Conservation (phyloP, 2,797 vertebrate genomes). For the Nothura maculosa region DNA sequence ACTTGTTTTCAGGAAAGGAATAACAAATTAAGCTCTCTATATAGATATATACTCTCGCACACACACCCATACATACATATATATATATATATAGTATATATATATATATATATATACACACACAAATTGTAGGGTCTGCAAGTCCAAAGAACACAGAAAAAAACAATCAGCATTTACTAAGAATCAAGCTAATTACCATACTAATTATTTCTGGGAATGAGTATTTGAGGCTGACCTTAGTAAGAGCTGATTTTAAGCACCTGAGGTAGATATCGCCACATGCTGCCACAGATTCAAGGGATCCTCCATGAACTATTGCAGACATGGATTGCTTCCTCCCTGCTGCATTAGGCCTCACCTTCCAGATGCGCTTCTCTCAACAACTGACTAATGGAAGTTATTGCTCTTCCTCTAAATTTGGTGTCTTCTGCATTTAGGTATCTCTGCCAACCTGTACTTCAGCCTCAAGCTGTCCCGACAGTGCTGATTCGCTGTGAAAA, state of each 20-base stretch:
- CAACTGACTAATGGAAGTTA: not conserved
- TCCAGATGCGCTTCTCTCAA: not conserved
- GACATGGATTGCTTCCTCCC: not conserved
- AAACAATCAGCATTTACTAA: not conserved
- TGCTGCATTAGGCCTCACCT: not conserved
- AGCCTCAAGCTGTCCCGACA: not conserved
- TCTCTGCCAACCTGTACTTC: not conserved
- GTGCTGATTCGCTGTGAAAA: not conserved
- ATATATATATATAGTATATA: not conserved
- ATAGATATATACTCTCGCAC: not conserved
- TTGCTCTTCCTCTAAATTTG: not conserved
- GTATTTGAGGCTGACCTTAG: not conserved
- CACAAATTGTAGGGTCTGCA: not conserved
- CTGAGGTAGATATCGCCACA: not conserved
- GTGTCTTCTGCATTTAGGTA: not conserved
- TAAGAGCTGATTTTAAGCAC: not conserved
- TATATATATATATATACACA: too few relatives aligned
- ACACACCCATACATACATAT: fast-evolving
- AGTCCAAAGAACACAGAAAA: not conserved
- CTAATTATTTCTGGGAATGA: not conserved
- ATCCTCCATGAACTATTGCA: not conserved
- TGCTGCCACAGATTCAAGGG: not conserved
- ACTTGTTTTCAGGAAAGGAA: not conserved
- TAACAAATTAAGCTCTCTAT: not conserved
- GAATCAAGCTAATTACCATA: not conserved